A percentile compares a stretch with the other conserved stretches of the same genome.
phyloP scores from a whole-genome alignment of 2,113 vertebrate species.

The Anguilla rostrata region DNA sequence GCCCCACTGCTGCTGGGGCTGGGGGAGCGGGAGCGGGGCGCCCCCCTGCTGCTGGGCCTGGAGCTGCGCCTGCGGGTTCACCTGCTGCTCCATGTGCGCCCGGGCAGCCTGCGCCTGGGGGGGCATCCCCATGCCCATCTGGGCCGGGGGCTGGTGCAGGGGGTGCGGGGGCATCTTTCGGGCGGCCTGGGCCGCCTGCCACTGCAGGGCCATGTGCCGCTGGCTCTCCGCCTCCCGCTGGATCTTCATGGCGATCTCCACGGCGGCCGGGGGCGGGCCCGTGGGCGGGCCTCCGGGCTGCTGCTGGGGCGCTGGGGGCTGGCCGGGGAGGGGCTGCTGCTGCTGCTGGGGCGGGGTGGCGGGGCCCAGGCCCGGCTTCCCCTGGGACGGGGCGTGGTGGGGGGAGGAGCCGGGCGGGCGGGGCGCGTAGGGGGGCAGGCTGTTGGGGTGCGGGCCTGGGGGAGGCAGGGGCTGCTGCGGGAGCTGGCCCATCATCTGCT shows the following conservation, averaged over 20 bases:
- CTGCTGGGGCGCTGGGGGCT: constrained; percentile 33
- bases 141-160: constrained; percentile 77
- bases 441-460: constrained; percentile 73
- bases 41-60: constrained; percentile 50
- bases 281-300: constrained; percentile 52
- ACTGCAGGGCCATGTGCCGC: constrained; percentile 91
- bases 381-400: constrained; percentile 85
- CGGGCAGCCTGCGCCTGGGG: constrained; percentile 65
- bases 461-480: constrained; percentile 75
- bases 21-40: constrained; percentile 55
- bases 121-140: constrained; percentile 78
- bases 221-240: constrained; percentile 93
- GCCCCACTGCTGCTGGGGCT: constrained; percentile 77
- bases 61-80: constrained; percentile 45
- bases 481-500: constrained; percentile 62
- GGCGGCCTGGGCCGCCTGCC: constrained; percentile 65
- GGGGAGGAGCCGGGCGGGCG: constrained; percentile 80
- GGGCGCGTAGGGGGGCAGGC: constrained; percentile 72
- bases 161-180: constrained; percentile 76
- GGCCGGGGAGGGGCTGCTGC: constrained; percentile 68
- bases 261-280: constrained; percentile 91
- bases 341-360: constrained; percentile 82
- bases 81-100: constrained; percentile 46
- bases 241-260: constrained; percentile 97
- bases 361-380: constrained; percentile 86